Percentiles rank a stretch among this genome's conserved stretches.
phyloP scores from a whole-genome alignment of 2,888 invertebrate species.

The Cheilosia vernalis region DNA sequence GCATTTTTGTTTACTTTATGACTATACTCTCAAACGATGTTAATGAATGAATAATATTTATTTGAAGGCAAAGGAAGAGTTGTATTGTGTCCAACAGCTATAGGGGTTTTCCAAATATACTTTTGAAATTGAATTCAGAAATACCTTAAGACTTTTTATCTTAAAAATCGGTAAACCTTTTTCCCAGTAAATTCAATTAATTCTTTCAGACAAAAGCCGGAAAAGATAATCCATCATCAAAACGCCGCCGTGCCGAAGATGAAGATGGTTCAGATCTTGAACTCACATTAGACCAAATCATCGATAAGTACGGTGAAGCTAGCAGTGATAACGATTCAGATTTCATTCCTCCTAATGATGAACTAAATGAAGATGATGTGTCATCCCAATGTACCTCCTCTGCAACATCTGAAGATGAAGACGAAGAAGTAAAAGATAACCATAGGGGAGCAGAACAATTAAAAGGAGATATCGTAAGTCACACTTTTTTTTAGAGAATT shows the following conservation, averaged over 20 bases:
- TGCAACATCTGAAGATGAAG: conserved; percentile 41
- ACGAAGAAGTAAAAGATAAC: conserved; percentile 2
- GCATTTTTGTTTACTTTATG: too few species aligned
- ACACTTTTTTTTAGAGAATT: background rate
- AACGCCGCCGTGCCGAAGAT: conserved; percentile 6
- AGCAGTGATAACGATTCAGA: conserved; percentile 80
- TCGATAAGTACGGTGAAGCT: conserved; percentile 79
- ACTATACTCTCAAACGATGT: background rate
- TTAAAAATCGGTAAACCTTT: background rate
- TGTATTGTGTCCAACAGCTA: too few species aligned
- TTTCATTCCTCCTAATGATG: conserved; percentile 77
- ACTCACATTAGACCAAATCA: conserved; percentile 78
- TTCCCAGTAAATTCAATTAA: background rate
- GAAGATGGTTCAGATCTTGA: conserved; percentile 76
- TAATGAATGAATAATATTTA: too few species aligned
- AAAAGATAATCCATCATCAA: conserved; percentile 12
- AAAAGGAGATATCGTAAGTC: conserved; percentile 25
- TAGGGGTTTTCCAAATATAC: too few species aligned
- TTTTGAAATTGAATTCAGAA: too few species aligned
- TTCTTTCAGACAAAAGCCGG: background rate
- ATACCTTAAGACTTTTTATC: too few species aligned
- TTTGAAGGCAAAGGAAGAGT: too few species aligned
- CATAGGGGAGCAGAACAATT: background rate
- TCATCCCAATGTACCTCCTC: conserved; percentile 58
- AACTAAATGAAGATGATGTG: conserved; percentile 23